Evolutionary conservation across 2,113 vertebrate genomes (phyloP), one percentile per base, ranked within the genome.

Genomic region (Chauna torquata): DNA sequence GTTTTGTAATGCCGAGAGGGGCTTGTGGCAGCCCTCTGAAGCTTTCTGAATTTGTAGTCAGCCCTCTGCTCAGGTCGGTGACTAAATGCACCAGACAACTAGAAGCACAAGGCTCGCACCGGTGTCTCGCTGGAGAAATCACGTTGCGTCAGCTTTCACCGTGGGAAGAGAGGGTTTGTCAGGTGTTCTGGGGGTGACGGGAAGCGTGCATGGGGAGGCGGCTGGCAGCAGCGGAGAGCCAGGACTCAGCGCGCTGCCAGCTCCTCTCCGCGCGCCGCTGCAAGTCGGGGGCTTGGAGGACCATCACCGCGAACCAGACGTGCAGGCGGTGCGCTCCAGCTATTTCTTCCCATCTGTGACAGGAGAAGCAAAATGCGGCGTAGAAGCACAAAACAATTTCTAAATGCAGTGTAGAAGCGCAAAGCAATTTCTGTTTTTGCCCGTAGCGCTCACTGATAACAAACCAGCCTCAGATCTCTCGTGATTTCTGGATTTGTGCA

Each of bases 251-350:
- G 34, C 12, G 11, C 58, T 84, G 28, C 19, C 64, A 28, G 32
- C 22, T 75, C 50, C 38, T 93, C 24, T 83, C 55, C 44, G 82
- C 40, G 87, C 13, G 44, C 57, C 24, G 32, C n/a, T n/a, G n/a
- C n/a, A n/a, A 81, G 12, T 12, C 6, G 24, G 5, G 45, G 44
- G n/a, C 52, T 40, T 32, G 49, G 10, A 66, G 84, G 62, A 45
- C 0, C 8, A 66, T 7, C 38, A 27, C 0, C 0, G 1, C 34
- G 52, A 86, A 38, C 69, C n/a, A 2, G 7, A 12, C 30, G 0
- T 47, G 55, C 58, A 77, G 45, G 8, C 3, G 3, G 36, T 40
- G 34, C 19, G 20, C 50, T 68, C 86, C n/a, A 66, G 32, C 20
- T 38, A 47, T 36, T 6, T 3, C 4, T 44, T 68, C 61, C 14